phyloP scores from a whole-genome alignment of 2,797 vertebrate genomes.

The Columba guinea region DNA sequence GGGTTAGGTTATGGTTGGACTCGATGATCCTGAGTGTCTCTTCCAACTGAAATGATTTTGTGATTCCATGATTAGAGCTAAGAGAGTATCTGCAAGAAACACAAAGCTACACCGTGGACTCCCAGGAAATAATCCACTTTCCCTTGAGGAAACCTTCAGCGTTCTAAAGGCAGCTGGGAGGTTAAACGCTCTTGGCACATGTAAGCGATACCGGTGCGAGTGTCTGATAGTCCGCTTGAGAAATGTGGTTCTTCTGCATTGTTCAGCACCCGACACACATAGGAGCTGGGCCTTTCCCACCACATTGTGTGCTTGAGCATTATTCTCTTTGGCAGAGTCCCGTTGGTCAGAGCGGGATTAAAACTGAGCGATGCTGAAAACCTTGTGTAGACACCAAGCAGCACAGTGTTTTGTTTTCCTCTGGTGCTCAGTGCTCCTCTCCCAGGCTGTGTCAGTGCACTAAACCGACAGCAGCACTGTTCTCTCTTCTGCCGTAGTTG shows the following conservation, averaged over 20 bases:
- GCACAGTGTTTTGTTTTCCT: too few relatives aligned
- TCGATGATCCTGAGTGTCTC: too few relatives aligned
- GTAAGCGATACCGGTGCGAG: neutral
- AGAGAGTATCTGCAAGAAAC: neutral
- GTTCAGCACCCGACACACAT: fast-evolving
- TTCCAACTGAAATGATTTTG: too few relatives aligned
- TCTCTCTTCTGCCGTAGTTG: too few relatives aligned
- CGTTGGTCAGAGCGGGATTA: neutral
- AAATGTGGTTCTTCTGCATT: neutral
- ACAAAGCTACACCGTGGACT: neutral
- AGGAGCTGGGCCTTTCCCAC: neutral
- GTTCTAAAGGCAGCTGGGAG: neutral
- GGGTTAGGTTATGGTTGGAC: too few relatives aligned
- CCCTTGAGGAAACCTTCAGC: neutral
- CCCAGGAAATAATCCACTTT: neutral
- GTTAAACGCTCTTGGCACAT: neutral
- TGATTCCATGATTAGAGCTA: neutral
- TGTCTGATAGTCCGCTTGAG: neutral
- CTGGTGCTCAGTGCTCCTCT: too few relatives aligned
- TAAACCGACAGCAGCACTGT: too few relatives aligned
- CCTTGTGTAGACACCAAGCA: too few relatives aligned
- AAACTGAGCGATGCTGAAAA: neutral
- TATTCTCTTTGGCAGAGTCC: neutral
- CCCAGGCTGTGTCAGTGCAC: too few relatives aligned
- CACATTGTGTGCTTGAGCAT: fast-evolving